Evolutionary conservation across 2,888 invertebrate genomes (phyloP).

Genomic region (Caenorhabditis doughertyi): DNA sequence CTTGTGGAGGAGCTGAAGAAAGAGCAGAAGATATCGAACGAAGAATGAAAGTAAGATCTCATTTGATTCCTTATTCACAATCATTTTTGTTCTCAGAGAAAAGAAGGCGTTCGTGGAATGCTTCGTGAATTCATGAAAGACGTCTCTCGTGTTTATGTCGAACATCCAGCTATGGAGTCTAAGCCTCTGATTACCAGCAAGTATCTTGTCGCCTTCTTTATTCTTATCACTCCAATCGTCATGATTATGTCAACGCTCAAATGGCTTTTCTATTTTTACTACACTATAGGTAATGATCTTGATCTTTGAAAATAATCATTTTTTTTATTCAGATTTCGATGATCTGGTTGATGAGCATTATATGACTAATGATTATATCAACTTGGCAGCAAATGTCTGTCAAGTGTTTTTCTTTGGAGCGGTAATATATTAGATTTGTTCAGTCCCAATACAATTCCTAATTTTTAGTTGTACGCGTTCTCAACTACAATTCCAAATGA

Average conservation of each 20-base stretch:
- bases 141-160: conserved; percentile 79
- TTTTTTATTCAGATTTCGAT: conserved; percentile 74
- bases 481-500: conserved; percentile 70
- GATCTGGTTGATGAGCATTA: conserved; percentile 75
- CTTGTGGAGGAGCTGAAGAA: conserved; percentile 82
- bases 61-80: too few species aligned
- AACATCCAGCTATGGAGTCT: conserved; percentile 35
- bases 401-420: conserved; percentile 75
- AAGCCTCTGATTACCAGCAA: conserved; percentile 54
- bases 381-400: conserved; percentile 69
- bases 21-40: conserved; percentile 78
- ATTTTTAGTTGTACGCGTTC: conserved; percentile 75
- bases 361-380: conserved; percentile 72
- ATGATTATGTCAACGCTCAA: conserved; percentile 67
- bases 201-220: conserved; percentile 62
- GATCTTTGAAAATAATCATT: conserved; percentile 15
- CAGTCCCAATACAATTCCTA: neutral
- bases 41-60: conserved; percentile 69
- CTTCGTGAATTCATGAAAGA: conserved; percentile 80
- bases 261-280: conserved; percentile 81
- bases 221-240: conserved; percentile 70
- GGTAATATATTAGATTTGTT: conserved; percentile 48
- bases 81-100: conserved; percentile 34
- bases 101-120: conserved; percentile 74
- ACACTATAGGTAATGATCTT: conserved; percentile 72